Conservation (phyloP, 2,113 vertebrate species). For the Electrona antarctica region DNA sequence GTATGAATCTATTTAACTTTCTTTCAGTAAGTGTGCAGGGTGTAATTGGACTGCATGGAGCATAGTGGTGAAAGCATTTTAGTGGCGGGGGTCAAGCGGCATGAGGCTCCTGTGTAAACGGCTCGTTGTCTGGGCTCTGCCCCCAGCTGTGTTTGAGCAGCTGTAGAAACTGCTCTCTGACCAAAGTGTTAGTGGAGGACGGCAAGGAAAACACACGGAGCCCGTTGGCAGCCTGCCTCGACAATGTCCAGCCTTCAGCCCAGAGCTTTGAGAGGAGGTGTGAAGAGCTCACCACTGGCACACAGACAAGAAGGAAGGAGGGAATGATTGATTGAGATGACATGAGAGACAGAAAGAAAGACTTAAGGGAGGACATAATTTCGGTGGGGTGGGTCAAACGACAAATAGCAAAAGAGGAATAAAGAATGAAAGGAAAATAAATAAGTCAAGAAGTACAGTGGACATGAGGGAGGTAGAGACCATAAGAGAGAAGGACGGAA, state of each 20-base stretch:
- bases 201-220: conserved; percentile 8
- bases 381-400: too few relatives aligned
- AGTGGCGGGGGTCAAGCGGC: conserved; percentile 43
- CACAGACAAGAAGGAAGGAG: too few relatives aligned
- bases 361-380: too few relatives aligned
- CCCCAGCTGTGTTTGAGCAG: conserved; percentile 75
- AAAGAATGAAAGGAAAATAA: too few relatives aligned
- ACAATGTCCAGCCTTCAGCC: conserved; percentile 15
- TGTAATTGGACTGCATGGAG: conserved; percentile 31
- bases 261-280: neutral
- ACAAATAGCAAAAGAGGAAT: too few relatives aligned
- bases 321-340: too few relatives aligned
- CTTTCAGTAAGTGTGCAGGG: neutral
- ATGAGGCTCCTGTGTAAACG: conserved; percentile 42
- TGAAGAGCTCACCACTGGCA: too few relatives aligned
- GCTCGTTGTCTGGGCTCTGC: conserved; percentile 35
- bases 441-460: too few relatives aligned
- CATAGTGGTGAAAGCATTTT: conserved; percentile 24
- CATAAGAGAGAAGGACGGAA: too few relatives aligned
- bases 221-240: conserved; percentile 40
- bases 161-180: conserved; percentile 61
- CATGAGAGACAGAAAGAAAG: too few relatives aligned
- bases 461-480: too few relatives aligned
- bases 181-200: conserved; percentile 50
- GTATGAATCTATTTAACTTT: too few relatives aligned